Conservation (phyloP, 2,113 vertebrate species). For the Leucopsar rothschildi region DNA sequence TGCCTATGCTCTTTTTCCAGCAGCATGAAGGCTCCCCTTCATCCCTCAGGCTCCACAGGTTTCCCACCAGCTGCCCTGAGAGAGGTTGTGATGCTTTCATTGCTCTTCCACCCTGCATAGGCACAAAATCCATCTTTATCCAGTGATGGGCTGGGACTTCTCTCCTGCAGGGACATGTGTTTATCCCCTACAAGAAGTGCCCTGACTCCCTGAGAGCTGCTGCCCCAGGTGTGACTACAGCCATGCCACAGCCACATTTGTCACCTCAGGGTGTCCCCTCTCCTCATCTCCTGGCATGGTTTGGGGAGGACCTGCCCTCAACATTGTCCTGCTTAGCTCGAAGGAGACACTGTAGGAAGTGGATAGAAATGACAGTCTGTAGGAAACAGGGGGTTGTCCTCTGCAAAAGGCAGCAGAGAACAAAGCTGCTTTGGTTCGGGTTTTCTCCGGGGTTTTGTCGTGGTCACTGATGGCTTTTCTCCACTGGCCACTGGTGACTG, state of each 20-base stretch:
- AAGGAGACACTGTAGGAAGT: too few species aligned
- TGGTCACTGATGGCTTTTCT: neutral
- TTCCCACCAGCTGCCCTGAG: neutral
- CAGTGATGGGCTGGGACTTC: neutral
- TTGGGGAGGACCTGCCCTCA: neutral
- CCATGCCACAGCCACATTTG: neutral
- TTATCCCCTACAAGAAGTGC: neutral
- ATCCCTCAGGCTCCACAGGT: neutral
- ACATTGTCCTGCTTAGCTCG: neutral
- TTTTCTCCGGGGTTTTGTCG: neutral
- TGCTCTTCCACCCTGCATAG: neutral
- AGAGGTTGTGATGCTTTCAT: neutral
- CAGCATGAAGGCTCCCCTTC: neutral
- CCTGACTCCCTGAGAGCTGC: neutral
- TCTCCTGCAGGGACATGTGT: neutral
- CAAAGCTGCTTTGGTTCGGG: neutral
- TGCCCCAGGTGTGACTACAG: neutral
- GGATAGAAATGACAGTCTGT: neutral
- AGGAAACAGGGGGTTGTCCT: neutral
- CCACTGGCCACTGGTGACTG: neutral
- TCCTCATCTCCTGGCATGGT: rapidly evolving
- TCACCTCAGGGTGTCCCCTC: neutral
- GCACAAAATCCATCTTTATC: neutral
- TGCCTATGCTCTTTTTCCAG: neutral
- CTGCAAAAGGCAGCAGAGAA: neutral